Base-by-base conservation (phyloP, 2,113 vertebrate genomes). In the Hypanus sabinus region DNA sequence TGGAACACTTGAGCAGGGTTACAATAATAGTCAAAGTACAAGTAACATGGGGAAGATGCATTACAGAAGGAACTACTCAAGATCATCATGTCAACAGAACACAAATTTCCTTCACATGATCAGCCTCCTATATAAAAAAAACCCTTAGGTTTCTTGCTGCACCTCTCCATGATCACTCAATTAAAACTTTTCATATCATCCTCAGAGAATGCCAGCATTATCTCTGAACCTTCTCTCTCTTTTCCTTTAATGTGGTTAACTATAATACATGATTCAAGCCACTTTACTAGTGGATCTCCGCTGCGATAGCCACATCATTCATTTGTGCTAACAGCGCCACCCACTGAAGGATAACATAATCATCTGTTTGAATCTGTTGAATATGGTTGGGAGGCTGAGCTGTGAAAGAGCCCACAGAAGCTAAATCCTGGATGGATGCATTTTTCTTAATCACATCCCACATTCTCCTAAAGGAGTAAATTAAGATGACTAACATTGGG, bases 371-470 rank as follows among this genome's bases (percentile, higher is more conserved):
- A 93, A 55, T 93, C 36, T 55, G 33, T 55, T 73, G 68, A 73
- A 93, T 16, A 24, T 93, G 46, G 70, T 93, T 36, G 38, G 65
- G 38, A 93, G 68, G n/a, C 91, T 73, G 91, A 73, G 73, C 68
- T 73, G 91, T 71, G 91, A 93, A 93, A 46, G 70, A 93, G 36
- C 9, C 91, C 20, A 73, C 91, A 73, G 38, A 73, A 73, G 68
- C 70, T 73, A 93, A 93, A 93, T 73, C 38, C 36, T 93, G 91
- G 91, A 93, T 93, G 38, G 91, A 93, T 93, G 68, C 70, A 93
- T 93, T 93, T 93, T 93, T 73, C 91, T 93, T 93, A 71, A 93
- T 93, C 91, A 93, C 91, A 93, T 93, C 91, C 91, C 91, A 93
- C 91, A 93, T 93, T 93, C 68, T 93, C 91, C 91, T 93, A 55